Base-by-base conservation (phyloP, 2,888 invertebrate genomes). In the Oligia latruncula region DNA sequence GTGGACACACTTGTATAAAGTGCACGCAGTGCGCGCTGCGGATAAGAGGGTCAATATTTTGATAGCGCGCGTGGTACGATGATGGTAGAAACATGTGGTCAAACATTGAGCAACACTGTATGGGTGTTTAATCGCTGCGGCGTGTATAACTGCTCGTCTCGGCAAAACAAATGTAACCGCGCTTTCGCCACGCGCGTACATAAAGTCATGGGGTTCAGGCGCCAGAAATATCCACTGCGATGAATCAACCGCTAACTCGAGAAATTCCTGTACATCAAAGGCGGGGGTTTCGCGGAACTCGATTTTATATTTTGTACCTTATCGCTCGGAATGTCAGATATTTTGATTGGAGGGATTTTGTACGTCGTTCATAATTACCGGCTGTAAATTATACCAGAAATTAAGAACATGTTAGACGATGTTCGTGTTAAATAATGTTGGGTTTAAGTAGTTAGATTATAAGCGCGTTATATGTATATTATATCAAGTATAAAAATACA, bases 21-120 rank as follows among this genome's bases (percentile, higher is more conserved):
- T 92, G 92, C 93, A 77, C 91, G 95, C 94, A 95, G 92, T 94
- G 94, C 93, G 93, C 91, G 92, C 93, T 90, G 95, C 92, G 95
- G 94, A 95, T 95, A 94, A 95, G 95, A 95, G 95, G 92, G 95
- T 96, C 95, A 96, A 97, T 97, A 96, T 97, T 96, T 94, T 97
- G 96, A 95, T 96, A 95, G 95, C 88, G 91, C 95, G 95, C 95
- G 95, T 95, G 96, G 94, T 94, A 87, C 78, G 78, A 82, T 85
- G 82, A 84, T 86, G 92, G 92, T 94, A 91, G 93, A 93, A 95
- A 96, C 96, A 96, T 96, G 95, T 96, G 96, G 94, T 95, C 94
- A 96, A 96, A 96, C 93, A 96, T 97, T 97, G 95, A 94, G 96
- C 95, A 96, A 96, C 91, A 89, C 89, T 88, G 87, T 92, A 91